These are phyloP conservation scores for Drosophila atroscutellata DNA, from an alignment of 2,888 invertebrate species.

Conservation along the genomic window DNA sequence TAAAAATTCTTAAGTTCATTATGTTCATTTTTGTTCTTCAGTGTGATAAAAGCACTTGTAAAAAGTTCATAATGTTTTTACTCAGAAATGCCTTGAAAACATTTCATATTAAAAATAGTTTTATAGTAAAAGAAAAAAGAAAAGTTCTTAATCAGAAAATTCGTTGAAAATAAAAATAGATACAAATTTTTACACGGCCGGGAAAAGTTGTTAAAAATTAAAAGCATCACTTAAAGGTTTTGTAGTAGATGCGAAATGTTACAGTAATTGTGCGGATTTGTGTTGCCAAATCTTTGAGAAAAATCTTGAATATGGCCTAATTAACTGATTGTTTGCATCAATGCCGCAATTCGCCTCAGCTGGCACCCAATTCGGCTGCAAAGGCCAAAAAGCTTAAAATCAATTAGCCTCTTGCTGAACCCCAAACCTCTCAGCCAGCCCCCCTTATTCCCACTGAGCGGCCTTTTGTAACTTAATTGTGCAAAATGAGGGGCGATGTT, in stretches of 20 bases:
- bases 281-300: conserved; percentile 15
- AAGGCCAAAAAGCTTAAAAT: conserved; percentile 66
- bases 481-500: conserved; percentile 53
- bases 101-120: not conserved
- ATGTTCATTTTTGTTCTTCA: not conserved
- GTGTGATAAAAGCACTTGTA: not conserved
- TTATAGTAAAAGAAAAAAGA: not conserved
- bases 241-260: conserved; percentile 14
- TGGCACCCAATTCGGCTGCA: conserved; percentile 31
- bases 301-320: conserved; percentile 34
- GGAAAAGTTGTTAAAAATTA: not conserved
- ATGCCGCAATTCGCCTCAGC: conserved; percentile 41
- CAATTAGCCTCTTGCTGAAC: conserved; percentile 69
- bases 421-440: conserved; percentile 23
- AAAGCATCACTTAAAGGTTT: not conserved
- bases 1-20: not conserved
- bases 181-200: not conserved
- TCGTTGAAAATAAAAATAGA: not conserved
- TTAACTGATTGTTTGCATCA: conserved; percentile 44
- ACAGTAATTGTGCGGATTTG: conserved; percentile 13
- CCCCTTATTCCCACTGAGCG: not conserved
- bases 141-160: not conserved
- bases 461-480: conserved; percentile 63
- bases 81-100: not conserved
- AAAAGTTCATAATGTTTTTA: not conserved